These are phyloP conservation scores for Rhaphigaster nebulosa DNA, from an alignment of 2,888 invertebrate species.

Conservation along the genomic window DNA sequence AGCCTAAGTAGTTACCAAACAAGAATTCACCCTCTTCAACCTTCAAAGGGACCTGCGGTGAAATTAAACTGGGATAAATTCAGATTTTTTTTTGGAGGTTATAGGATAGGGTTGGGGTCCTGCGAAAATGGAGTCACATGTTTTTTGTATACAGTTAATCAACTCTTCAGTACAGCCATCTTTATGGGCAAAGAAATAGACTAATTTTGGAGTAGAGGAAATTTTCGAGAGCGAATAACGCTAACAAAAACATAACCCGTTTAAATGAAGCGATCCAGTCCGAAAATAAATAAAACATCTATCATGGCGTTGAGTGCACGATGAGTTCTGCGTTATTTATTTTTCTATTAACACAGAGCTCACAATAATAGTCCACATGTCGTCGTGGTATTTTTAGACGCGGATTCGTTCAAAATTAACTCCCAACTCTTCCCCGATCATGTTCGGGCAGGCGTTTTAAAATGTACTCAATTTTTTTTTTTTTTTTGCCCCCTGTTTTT, in stretches of 20 bases:
- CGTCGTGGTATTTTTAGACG: not conserved
- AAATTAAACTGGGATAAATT: slow-evolving; percentile 5
- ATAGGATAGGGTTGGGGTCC: not conserved
- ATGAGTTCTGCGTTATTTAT: slow-evolving; percentile 13
- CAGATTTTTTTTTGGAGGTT: not conserved
- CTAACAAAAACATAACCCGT: not conserved
- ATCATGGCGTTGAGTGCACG: not conserved
- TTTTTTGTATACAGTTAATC: not conserved
- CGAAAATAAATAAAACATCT: slow-evolving; percentile 5
- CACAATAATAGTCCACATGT: slow-evolving; percentile 22
- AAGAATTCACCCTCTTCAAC: not conserved
- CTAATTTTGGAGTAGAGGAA: not conserved
- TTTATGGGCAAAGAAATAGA: too few species aligned
- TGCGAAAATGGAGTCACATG: not conserved
- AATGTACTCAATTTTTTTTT: slow-evolving; percentile 26
- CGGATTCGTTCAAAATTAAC: not conserved
- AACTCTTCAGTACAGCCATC: too few species aligned
- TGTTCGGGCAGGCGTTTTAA: not conserved
- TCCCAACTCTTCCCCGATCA: slow-evolving; percentile 4
- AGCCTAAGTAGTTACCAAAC: not conserved
- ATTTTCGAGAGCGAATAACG: not conserved
- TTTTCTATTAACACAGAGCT: not conserved
- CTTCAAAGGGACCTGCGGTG: not conserved
- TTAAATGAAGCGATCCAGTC: not conserved
- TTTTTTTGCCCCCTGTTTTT: not conserved